A percentile compares a stretch with the other conserved stretches of the same genome.
These are phyloP conservation scores for Theocolax elegans DNA, from an alignment of 1,140 invertebrate species.

Conservation along the genomic window DNA sequence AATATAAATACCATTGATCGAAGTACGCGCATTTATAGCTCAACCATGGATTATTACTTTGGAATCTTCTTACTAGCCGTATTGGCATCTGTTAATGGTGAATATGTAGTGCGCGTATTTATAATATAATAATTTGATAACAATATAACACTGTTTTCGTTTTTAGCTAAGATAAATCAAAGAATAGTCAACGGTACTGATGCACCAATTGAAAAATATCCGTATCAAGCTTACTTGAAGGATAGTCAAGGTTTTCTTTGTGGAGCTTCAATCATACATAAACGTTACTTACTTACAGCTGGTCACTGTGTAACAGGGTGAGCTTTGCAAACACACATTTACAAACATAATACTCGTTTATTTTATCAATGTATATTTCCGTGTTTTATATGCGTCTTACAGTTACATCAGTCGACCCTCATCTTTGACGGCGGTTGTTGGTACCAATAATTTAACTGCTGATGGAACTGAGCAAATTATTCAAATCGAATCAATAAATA, in stretches of 20 bases:
- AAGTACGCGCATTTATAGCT: too few relatives aligned
- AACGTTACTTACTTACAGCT: not conserved
- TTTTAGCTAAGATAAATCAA: not conserved
- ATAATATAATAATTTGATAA: too few relatives aligned
- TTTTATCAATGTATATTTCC: too few relatives aligned
- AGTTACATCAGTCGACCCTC: too few relatives aligned
- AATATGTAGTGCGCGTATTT: too few relatives aligned
- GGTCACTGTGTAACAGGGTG: not conserved
- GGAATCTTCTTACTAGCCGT: too few relatives aligned
- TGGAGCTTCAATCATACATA: constrained; percentile 4
- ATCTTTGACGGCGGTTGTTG: not conserved
- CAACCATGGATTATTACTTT: too few relatives aligned
- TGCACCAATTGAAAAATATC: not conserved
- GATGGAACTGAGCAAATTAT: not conserved
- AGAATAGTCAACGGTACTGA: constrained; percentile 1
- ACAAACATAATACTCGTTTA: too few relatives aligned
- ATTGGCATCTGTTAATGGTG: too few relatives aligned
- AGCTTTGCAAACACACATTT: not conserved
- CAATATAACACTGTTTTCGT: too few relatives aligned
- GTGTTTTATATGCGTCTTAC: too few relatives aligned
- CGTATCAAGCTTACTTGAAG: not conserved
- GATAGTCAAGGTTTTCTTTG: not conserved
- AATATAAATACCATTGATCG: too few relatives aligned
- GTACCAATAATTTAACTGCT: not conserved
- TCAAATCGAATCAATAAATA: not conserved